These are phyloP conservation scores for Drosophila niveifrons DNA, from an alignment of 2,888 invertebrate genomes.

Conservation along the genomic window DNA sequence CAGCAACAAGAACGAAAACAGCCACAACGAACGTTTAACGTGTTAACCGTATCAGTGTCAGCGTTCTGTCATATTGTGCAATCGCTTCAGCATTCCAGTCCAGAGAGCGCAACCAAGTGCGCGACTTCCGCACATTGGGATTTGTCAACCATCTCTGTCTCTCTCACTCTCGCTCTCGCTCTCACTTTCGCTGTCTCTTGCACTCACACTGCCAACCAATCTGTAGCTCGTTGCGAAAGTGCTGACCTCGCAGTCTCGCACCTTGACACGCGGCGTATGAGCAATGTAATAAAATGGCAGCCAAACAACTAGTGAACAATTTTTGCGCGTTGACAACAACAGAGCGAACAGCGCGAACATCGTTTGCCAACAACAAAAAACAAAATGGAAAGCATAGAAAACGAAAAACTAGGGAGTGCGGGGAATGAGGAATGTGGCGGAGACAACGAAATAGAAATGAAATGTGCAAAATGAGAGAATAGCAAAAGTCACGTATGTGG, in stretches of 20 bases:
- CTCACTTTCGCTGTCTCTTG: not conserved
- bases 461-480: constrained; percentile 43
- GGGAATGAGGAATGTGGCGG: not conserved
- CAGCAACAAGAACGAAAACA: constrained; percentile 13
- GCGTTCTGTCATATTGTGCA: constrained; percentile 68
- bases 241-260: constrained; percentile 68
- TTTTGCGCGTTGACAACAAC: constrained; percentile 41
- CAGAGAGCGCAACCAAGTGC: constrained; percentile 42
- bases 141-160: constrained; percentile 14
- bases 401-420: not conserved
- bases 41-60: constrained; percentile 58
- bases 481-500: constrained; percentile 72
- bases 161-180: not conserved
- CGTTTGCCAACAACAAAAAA: not conserved
- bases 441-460: constrained; percentile 33
- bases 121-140: constrained; percentile 55
- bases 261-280: constrained; percentile 66
- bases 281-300: constrained; percentile 60
- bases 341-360: constrained; percentile 2
- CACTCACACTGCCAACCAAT: not conserved
- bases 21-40: constrained; percentile 16
- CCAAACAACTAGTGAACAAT: constrained; percentile 44
- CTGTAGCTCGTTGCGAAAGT: constrained; percentile 34
- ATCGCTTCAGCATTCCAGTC: constrained; percentile 63
- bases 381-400: not conserved